These are phyloP conservation scores for Poecilia velifera DNA, from an alignment of 2,797 vertebrate genomes.

Conservation along the genomic window DNA sequence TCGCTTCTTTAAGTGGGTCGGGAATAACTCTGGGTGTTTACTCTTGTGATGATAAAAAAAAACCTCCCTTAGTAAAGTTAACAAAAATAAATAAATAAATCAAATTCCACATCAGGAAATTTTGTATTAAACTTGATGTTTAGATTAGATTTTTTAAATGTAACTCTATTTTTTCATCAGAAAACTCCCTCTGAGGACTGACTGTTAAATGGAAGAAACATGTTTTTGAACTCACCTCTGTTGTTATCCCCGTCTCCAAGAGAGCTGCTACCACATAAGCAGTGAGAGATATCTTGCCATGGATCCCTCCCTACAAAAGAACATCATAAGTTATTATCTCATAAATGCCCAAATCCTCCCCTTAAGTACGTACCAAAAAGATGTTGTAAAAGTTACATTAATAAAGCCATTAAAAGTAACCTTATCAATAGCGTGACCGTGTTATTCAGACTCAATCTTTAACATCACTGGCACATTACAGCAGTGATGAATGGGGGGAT, in stretches of 20 bases:
- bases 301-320: slow-evolving; percentile 88
- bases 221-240: slow-evolving; percentile 80
- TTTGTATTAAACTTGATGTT: neutral
- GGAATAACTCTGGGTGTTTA: neutral
- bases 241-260: slow-evolving; percentile 88
- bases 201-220: slow-evolving; percentile 6
- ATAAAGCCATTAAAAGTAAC: neutral
- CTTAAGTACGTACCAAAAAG: neutral
- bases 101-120: slow-evolving; percentile 7
- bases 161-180: neutral
- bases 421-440: neutral
- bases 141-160: neutral
- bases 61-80: neutral
- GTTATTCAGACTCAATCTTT: too few species aligned
- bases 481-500: neutral
- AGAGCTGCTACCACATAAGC: slow-evolving; percentile 92
- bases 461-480: too few species aligned
- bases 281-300: slow-evolving; percentile 91
- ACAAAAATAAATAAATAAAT: slow-evolving; percentile 5
- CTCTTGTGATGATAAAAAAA: slow-evolving; percentile 4
- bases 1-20: slow-evolving; percentile 13
- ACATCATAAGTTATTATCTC: slow-evolving; percentile 8
- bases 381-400: neutral
- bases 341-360: neutral
- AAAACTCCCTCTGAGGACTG: neutral